These are phyloP conservation scores for Chlamydotis undulata DNA, from an alignment of 2,113 vertebrate species.

Conservation along the genomic window DNA sequence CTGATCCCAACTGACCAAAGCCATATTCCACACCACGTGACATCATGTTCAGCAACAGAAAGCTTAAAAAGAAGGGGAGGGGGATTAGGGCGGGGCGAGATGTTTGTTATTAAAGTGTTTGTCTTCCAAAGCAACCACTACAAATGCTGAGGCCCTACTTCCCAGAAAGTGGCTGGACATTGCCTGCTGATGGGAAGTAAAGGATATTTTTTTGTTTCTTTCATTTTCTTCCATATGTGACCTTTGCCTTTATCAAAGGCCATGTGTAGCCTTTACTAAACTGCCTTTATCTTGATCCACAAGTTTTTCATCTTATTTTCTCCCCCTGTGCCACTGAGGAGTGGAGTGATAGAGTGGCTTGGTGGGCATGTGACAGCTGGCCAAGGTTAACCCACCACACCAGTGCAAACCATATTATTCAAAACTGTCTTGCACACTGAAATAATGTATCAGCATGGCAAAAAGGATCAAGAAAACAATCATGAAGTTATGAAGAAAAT, in stretches of 20 bases:
- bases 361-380: background rate
- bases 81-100: too few relatives aligned
- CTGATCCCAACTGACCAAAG: too few relatives aligned
- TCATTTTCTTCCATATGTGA: fast-evolving
- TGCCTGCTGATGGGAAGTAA: background rate
- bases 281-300: background rate
- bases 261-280: fast-evolving
- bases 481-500: background rate
- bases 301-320: background rate
- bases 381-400: background rate
- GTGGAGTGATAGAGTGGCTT: fast-evolving
- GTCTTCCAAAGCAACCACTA: background rate
- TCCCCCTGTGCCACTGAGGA: background rate
- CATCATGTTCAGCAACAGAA: too few relatives aligned
- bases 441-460: background rate
- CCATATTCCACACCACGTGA: background rate
- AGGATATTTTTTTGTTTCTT: background rate
- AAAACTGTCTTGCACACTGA: background rate
- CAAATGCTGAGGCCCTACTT: too few relatives aligned
- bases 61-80: too few relatives aligned
- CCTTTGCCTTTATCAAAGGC: background rate
- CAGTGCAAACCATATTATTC: background rate
- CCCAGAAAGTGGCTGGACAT: background rate
- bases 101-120: too few relatives aligned
- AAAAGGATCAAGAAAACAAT: background rate